phyloP scores from a whole-genome alignment of 2,113 vertebrate species.

The Puma concolor region DNA sequence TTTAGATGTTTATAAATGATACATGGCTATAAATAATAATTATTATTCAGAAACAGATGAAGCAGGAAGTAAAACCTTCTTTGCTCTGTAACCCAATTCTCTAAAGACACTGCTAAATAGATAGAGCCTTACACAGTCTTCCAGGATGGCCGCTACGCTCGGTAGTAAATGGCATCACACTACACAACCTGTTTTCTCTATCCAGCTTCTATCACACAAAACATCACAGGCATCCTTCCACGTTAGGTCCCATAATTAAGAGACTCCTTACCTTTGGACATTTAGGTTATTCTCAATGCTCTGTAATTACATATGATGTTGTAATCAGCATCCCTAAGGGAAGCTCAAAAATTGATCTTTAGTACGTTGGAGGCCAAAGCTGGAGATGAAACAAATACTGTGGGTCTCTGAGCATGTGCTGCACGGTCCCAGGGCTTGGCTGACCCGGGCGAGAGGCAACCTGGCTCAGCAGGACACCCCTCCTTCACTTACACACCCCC shows the following conservation, averaged over 20 bases:
- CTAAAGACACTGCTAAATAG: background rate
- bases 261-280: background rate
- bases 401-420: background rate
- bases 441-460: background rate
- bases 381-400: background rate
- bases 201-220: background rate
- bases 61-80: background rate
- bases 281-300: background rate
- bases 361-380: background rate
- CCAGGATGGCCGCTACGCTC: background rate
- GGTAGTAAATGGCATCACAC: background rate
- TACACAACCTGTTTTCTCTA: background rate
- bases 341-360: slow-evolving; percentile 9
- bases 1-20: background rate
- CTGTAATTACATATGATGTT: background rate
- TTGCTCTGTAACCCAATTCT: background rate
- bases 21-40: background rate
- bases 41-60: slow-evolving; percentile 31
- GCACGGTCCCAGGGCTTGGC: background rate
- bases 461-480: background rate
- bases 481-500: background rate
- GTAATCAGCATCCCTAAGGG: background rate
- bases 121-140: background rate
- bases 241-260: background rate
- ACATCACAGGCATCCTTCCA: background rate